Conservation (phyloP, 2,888 invertebrate genomes). For the Mythimna loreyi region DNA sequence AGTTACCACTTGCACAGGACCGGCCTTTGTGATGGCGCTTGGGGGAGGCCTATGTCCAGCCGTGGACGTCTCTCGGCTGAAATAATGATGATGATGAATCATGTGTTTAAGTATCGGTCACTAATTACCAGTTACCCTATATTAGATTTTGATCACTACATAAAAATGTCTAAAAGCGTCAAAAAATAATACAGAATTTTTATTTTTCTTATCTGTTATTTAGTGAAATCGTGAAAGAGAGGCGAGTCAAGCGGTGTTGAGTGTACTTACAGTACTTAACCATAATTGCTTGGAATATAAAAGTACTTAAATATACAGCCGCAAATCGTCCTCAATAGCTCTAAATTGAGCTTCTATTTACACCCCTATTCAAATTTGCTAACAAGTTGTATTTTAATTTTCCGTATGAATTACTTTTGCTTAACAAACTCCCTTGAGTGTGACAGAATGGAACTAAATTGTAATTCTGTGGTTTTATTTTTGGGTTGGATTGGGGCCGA, state of each 20-base stretch:
- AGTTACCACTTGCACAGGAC: too few relatives aligned
- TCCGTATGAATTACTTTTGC: conserved; percentile 30
- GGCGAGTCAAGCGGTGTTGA: conserved; percentile 18
- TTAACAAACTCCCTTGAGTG: conserved; percentile 8
- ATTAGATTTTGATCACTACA: background rate
- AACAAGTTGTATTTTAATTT: conserved; percentile 33
- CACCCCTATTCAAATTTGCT: conserved; percentile 20
- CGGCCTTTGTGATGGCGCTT: too few relatives aligned
- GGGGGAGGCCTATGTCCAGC: too few relatives aligned
- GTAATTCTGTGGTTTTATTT: background rate
- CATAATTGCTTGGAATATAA: conserved; percentile 49
- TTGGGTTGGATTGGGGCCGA: too few relatives aligned
- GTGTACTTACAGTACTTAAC: conserved; percentile 27
- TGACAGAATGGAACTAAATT: conserved; percentile 3
- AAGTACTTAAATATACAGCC: conserved; percentile 17
- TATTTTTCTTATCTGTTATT: conserved; percentile 17
- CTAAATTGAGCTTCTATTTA: conserved; percentile 39
- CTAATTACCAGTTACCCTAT: too few relatives aligned
- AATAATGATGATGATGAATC: too few relatives aligned
- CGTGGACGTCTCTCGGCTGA: too few relatives aligned
- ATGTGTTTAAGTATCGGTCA: too few relatives aligned
- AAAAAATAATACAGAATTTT: background rate
- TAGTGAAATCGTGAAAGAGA: conserved; percentile 12
- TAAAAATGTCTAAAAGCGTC: background rate
- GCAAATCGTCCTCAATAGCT: conserved; percentile 29